A percentile compares a stretch with the other conserved stretches of the same genome.
Evolutionary conservation across 2,888 invertebrate genomes (phyloP).

Genomic region (Nysson spinosus): DNA sequence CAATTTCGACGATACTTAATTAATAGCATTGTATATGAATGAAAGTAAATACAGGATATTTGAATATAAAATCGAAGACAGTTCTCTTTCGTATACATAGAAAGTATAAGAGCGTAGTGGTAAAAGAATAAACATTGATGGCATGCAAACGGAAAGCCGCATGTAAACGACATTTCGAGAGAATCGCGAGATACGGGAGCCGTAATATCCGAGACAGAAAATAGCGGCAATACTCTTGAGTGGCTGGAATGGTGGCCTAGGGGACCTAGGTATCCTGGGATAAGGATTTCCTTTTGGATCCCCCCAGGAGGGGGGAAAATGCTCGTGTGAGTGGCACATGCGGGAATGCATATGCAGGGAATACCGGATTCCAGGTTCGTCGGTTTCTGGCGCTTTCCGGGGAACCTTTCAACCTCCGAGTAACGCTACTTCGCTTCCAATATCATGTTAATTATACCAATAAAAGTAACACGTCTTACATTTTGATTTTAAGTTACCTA

Average conservation of each 20-base stretch:
- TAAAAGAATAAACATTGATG: constrained; percentile 32
- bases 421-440: too few relatives aligned
- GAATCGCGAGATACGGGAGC: constrained; percentile 53
- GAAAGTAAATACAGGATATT: too few relatives aligned
- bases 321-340: constrained; percentile 63
- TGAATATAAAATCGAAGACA: too few relatives aligned
- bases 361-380: constrained; percentile 57
- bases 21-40: too few relatives aligned
- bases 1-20: too few relatives aligned
- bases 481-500: too few relatives aligned
- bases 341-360: constrained; percentile 73
- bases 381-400: constrained; percentile 34
- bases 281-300: constrained; percentile 72
- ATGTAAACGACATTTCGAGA: constrained; percentile 62
- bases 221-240: constrained; percentile 74
- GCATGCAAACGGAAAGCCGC: constrained; percentile 35
- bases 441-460: too few relatives aligned
- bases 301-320: constrained; percentile 69
- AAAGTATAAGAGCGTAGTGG: not conserved
- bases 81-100: too few relatives aligned
- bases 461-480: too few relatives aligned
- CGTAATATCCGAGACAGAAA: constrained; percentile 58
- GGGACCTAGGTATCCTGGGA: constrained; percentile 55
- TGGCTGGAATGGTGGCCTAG: constrained; percentile 66
- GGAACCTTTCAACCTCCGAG: too few relatives aligned